These are phyloP conservation scores for Otocyon megalotis DNA, from an alignment of 2,113 vertebrate species.

Conservation along the genomic window DNA sequence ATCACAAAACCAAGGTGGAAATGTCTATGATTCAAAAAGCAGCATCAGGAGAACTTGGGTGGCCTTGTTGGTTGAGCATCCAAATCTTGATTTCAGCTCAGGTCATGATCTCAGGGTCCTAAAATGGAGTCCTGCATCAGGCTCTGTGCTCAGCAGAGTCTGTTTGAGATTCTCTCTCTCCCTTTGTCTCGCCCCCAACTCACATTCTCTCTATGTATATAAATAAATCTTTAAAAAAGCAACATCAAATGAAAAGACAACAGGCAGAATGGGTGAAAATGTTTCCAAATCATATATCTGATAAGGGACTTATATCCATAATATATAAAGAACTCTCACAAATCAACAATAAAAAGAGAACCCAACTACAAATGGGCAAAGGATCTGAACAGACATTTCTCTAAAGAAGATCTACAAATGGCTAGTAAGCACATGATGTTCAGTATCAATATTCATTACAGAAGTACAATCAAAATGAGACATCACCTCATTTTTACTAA, in stretches of 20 bases:
- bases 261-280: not conserved
- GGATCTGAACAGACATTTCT: not conserved
- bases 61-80: not conserved
- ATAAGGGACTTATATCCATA: not conserved
- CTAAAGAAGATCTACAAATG: conserved; percentile 13
- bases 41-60: not conserved
- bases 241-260: conserved; percentile 25
- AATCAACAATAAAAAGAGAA: conserved; percentile 41
- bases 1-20: conserved; percentile 41
- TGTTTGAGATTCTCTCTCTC: not conserved
- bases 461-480: not conserved
- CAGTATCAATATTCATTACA: not conserved
- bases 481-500: not conserved
- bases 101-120: not conserved
- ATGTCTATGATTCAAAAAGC: not conserved
- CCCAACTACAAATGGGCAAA: not conserved
- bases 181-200: not conserved
- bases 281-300: not conserved
- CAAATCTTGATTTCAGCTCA: not conserved
- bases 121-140: not conserved
- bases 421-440: not conserved
- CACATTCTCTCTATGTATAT: not conserved
- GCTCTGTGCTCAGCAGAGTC: not conserved
- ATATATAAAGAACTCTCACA: not conserved
- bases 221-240: not conserved